Conservation (phyloP, 1,140 invertebrate species). For the Eumaeus atala region DNA sequence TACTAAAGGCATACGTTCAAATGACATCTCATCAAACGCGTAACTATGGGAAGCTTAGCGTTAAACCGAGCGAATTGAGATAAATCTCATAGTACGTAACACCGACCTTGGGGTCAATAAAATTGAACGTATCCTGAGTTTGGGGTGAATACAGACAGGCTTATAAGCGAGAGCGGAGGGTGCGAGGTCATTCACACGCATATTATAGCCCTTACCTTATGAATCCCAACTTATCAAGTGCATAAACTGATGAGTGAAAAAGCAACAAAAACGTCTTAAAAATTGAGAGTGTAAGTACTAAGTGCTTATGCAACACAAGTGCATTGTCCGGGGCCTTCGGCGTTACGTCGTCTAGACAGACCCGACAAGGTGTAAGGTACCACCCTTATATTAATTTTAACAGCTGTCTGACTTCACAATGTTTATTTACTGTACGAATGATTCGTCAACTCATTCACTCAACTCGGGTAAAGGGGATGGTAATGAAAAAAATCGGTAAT, state of each 20-base stretch:
- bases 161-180: constrained; percentile 44
- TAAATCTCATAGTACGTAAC: no score
- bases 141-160: constrained; percentile 33
- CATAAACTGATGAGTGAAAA: not conserved
- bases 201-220: constrained; percentile 33
- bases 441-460: not conserved
- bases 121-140: constrained; percentile 26
- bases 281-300: not conserved
- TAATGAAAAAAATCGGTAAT: no score
- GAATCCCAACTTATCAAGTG: not conserved
- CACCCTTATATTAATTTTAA: constrained; percentile 1
- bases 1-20: no score
- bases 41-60: no score
- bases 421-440: constrained; percentile 4
- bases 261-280: not conserved
- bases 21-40: no score
- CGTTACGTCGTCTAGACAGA: constrained; percentile 38
- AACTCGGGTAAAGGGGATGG: no score
- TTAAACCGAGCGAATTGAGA: no score
- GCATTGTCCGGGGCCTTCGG: constrained; percentile 44
- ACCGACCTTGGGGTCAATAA: constrained; percentile 26
- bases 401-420: constrained; percentile 5
- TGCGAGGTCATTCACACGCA: constrained; percentile 50
- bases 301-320: constrained; percentile 22
- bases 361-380: not conserved